Evolutionary conservation across 2,888 invertebrate genomes (phyloP).

Genomic region (Eupeodes luniger): DNA sequence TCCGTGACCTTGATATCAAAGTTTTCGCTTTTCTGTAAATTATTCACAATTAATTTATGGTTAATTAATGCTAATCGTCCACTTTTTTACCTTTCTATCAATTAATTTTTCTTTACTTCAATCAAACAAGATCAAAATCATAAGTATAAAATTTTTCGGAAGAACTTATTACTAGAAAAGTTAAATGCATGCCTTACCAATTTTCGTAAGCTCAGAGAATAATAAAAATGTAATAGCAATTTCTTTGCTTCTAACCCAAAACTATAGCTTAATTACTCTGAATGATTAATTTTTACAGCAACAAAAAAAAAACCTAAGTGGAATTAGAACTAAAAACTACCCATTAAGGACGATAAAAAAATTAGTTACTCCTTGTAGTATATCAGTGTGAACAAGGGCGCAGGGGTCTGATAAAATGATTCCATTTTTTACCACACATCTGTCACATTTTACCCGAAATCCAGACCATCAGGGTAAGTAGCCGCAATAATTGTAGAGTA

Average conservation of each 20-base stretch:
- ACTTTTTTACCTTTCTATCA: too few species aligned
- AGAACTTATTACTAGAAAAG: too few species aligned
- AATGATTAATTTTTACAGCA: background rate
- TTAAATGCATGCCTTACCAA: too few species aligned
- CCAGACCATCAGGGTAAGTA: conserved; percentile 62
- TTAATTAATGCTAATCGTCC: too few species aligned
- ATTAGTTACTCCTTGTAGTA: conserved; percentile 13
- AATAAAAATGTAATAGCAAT: too few species aligned
- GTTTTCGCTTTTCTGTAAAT: too few species aligned
- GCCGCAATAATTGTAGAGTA: conserved; percentile 73
- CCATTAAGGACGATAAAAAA: conserved; percentile 71
- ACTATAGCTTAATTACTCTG: background rate
- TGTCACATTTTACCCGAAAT: conserved; percentile 64
- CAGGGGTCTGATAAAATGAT: conserved; percentile 44
- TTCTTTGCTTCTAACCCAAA: background rate
- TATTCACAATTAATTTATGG: too few species aligned
- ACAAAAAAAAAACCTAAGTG: background rate
- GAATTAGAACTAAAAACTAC: conserved; percentile 16
- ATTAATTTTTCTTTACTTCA: too few species aligned
- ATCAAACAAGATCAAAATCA: too few species aligned
- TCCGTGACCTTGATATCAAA: too few species aligned
- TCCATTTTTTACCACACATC: conserved; percentile 52
- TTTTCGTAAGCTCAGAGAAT: too few species aligned
- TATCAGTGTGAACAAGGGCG: background rate
- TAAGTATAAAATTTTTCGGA: too few species aligned